Evolutionary conservation across 2,113 vertebrate species (phyloP).

Genomic region (Pseudorhombus dupliciocellatus): DNA sequence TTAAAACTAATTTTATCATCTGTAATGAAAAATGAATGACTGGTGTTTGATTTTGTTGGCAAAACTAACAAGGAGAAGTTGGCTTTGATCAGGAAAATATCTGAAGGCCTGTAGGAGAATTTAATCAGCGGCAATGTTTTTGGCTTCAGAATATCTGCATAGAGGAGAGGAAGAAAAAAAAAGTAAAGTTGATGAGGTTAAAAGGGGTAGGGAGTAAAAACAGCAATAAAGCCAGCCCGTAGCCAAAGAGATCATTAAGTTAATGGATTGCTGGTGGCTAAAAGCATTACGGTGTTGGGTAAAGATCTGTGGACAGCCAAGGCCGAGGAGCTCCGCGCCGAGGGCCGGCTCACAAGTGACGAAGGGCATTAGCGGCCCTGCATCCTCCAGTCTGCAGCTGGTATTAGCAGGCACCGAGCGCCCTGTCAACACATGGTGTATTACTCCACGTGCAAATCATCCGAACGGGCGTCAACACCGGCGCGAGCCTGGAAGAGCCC

Average conservation of each 20-base stretch:
- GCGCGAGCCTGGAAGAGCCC: not conserved
- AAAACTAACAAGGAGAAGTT: constrained; percentile 56
- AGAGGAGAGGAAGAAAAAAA: constrained; percentile 4
- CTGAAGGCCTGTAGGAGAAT: constrained; percentile 64
- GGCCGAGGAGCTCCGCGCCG: not conserved
- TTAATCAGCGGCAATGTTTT: constrained; percentile 71
- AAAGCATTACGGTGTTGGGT: constrained; percentile 29
- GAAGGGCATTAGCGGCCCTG: constrained; percentile 21
- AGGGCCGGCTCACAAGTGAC: constrained; percentile 32
- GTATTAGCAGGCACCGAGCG: constrained; percentile 57
- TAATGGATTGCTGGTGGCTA: constrained; percentile 58
- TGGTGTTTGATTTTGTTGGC: constrained; percentile 73
- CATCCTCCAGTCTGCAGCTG: constrained; percentile 61
- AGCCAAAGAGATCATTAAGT: constrained; percentile 61
- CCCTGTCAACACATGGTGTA: constrained; percentile 54
- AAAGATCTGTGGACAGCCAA: constrained; percentile 7
- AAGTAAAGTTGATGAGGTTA: constrained; percentile 53
- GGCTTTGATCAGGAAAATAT: constrained; percentile 75
- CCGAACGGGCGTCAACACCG: constrained; percentile 25
- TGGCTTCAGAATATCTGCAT: constrained; percentile 54
- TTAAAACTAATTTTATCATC: constrained; percentile 55
- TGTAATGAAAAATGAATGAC: constrained; percentile 53
- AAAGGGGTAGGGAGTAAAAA: constrained; percentile 23
- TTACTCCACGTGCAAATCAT: constrained; percentile 57
- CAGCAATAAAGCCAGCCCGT: constrained; percentile 31